Evolutionary conservation across 53 echinoderm and acorn worm species (phyloP), one percentile per base, ranked within the genome.

Genomic region (Holothuria leucospilota): DNA sequence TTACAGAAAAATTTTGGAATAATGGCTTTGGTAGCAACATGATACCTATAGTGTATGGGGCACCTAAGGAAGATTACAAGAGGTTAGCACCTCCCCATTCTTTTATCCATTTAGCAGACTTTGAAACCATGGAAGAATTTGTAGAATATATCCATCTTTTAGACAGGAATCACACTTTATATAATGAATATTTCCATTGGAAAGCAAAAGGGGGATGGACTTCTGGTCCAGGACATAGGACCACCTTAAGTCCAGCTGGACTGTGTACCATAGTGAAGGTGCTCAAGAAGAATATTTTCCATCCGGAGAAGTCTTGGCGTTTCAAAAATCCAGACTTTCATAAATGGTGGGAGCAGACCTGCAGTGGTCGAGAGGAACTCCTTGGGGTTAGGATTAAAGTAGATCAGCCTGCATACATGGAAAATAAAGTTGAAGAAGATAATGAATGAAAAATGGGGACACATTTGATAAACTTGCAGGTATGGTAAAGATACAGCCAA

Each of bases 1-100:
- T 91, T 64, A 91, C 91, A 2, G 91, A 91, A 84, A 91, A 91
- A 67, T 91, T 87, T 59, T 91, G 91, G 91, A 72, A 26, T 84
- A 91, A 91, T 29, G 91, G 29, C 20, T 91, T 87, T 39, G 82
- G 69, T 20, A 34, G 59, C 16, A 87, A 82, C 13, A 87, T 87
- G 87, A 82, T 91, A 62, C 91, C 91, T 52, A 66, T 91, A 21
- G 91, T 83, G 9, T 91, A 77, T 80, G 91, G 91, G 6, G 91
- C 91, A 56, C 82, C 83, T 10, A 72, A 74, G n/a, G 91, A 91
- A 66, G 87, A 91, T 71, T 91, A 91, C 42, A 84, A 58, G 13
- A 91, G 91, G 38, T 63, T 79, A 74, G 91, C 91, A 20, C 91
- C 91, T 21, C 91, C 91, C 13, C 61, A 91, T 66, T 91, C 91